phyloP scores from a whole-genome alignment of 2,888 invertebrate species.

The Epirrita christyi region DNA sequence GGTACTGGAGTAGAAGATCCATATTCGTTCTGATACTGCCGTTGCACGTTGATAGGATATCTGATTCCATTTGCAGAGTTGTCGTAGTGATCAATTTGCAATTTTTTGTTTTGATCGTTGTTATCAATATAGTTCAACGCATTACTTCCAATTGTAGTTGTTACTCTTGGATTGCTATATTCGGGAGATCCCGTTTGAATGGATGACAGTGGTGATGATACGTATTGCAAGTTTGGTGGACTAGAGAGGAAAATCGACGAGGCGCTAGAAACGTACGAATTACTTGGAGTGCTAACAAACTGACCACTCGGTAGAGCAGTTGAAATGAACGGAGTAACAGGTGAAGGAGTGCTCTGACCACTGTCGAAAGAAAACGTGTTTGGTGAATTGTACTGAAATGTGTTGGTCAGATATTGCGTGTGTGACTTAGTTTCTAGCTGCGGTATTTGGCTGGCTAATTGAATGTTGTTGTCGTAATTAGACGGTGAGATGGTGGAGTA shows the following conservation, averaged over 20 bases:
- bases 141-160: constrained; percentile 61
- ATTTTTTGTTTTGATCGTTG: constrained; percentile 62
- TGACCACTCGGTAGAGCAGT: constrained; percentile 66
- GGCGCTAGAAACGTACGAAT: constrained; percentile 71
- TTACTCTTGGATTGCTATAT: constrained; percentile 60
- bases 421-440: constrained; percentile 65
- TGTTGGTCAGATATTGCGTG: constrained; percentile 59
- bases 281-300: constrained; percentile 66
- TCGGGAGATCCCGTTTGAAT: constrained; percentile 66
- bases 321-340: constrained; percentile 66
- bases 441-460: constrained; percentile 57
- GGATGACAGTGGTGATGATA: constrained; percentile 71
- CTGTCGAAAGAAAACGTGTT: constrained; percentile 60
- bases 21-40: constrained; percentile 68
- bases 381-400: constrained; percentile 63
- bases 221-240: constrained; percentile 67
- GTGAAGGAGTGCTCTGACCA: constrained; percentile 67
- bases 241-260: constrained; percentile 73
- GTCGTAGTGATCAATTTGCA: constrained; percentile 76
- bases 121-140: constrained; percentile 56
- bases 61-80: constrained; percentile 72
- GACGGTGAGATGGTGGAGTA: constrained; percentile 65
- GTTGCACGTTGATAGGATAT: constrained; percentile 61
- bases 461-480: constrained; percentile 61
- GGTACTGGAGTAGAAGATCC: constrained; percentile 64